These are phyloP conservation scores for Drosophila anomelani DNA, from an alignment of 2,888 invertebrate genomes.

Conservation along the genomic window DNA sequence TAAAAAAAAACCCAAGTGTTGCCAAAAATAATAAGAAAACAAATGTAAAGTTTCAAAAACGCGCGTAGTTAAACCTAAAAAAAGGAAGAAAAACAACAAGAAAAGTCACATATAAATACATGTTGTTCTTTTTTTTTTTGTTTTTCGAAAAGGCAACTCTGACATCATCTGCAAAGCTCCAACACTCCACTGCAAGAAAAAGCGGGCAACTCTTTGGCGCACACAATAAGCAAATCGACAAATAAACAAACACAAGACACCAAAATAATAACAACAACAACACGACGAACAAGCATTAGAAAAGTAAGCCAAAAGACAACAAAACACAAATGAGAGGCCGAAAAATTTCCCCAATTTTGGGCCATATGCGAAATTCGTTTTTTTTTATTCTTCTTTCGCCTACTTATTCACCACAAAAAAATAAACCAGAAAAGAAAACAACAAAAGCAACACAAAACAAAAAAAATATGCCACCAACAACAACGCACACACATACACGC, in stretches of 20 bases:
- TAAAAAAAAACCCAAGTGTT: slow-evolving; percentile 15
- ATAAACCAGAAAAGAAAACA: slow-evolving; percentile 45
- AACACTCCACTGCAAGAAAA: slow-evolving; percentile 34
- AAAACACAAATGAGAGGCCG: slow-evolving; percentile 26
- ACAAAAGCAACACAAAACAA: slow-evolving; percentile 25
- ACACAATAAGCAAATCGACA: slow-evolving; percentile 26
- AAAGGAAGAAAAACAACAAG: slow-evolving; percentile 24
- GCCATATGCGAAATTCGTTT: slow-evolving; percentile 44
- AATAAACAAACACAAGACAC: slow-evolving; percentile 34
- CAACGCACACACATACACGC: slow-evolving; percentile 47
- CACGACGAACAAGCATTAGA: slow-evolving; percentile 24
- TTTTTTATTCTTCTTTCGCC: slow-evolving; percentile 42
- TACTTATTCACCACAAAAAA: slow-evolving; percentile 64
- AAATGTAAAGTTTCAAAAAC: slow-evolving; percentile 20
- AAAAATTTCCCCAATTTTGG: slow-evolving; percentile 49
- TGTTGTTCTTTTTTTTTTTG: slow-evolving; percentile 35
- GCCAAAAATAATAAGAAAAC: slow-evolving; percentile 13
- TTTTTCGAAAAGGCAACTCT: slow-evolving; percentile 54
- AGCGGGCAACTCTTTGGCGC: slow-evolving; percentile 1
- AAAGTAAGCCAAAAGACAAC: slow-evolving; percentile 42
- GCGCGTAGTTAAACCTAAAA: slow-evolving; percentile 11
- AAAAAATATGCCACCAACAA: slow-evolving; percentile 56
- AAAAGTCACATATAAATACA: slow-evolving; percentile 25
- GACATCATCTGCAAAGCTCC: slow-evolving; percentile 69
- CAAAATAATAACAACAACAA: slow-evolving; percentile 30